Evolutionary conservation across 92 coral and sea anemone genomes (phyloP).

Genomic region (Hydrozoanthus gracilis): DNA sequence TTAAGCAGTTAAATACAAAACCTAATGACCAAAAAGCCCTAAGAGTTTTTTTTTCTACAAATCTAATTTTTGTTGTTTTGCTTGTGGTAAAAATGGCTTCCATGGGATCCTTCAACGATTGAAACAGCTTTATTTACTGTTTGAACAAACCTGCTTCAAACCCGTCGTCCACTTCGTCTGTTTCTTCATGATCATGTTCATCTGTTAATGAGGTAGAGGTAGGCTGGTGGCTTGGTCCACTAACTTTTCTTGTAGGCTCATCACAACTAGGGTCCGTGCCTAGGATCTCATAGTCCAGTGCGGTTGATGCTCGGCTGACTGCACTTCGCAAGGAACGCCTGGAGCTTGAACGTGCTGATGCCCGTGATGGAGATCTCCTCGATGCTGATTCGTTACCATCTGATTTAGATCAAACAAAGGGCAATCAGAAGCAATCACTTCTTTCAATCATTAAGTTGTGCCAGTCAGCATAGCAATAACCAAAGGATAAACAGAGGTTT

Average conservation of each 20-base stretch:
- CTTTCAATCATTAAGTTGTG: neutral
- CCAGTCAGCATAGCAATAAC: neutral
- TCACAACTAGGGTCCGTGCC: conserved; percentile 22
- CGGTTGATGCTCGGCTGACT: conserved; percentile 45
- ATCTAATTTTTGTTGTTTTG: too few species aligned
- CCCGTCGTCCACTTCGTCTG: neutral
- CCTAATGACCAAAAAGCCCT: too few species aligned
- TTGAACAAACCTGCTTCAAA: conserved; percentile 34
- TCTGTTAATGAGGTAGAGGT: neutral
- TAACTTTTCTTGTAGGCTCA: neutral
- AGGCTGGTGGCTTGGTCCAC: neutral
- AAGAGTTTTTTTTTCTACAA: too few species aligned
- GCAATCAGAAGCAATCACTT: neutral
- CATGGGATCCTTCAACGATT: too few species aligned
- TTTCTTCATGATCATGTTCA: conserved; percentile 9
- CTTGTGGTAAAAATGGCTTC: too few species aligned
- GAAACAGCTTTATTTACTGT: too few species aligned
- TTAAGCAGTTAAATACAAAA: too few species aligned
- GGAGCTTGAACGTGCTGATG: conserved; percentile 38
- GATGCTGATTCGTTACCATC: conserved; percentile 13
- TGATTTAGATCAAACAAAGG: neutral
- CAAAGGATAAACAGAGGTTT: too few species aligned
- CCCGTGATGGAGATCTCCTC: conserved; percentile 28
- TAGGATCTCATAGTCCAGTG: conserved; percentile 57
- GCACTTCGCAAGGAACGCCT: conserved; percentile 48